Evolutionary conservation across 92 coral and sea anemone species (phyloP), one percentile per base, ranked within the genome.

Genomic region (Metridium senile): DNA sequence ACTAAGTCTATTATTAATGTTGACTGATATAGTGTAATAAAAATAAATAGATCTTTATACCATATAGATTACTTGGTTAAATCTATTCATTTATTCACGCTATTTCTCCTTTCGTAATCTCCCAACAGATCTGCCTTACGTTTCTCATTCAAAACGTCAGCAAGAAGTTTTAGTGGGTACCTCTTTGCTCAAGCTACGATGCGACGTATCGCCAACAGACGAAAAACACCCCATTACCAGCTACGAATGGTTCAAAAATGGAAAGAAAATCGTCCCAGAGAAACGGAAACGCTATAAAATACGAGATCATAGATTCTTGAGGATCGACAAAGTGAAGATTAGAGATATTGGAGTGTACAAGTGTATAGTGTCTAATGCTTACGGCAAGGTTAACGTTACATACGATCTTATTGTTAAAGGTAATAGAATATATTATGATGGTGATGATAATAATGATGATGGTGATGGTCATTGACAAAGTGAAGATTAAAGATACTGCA

Each of bases 171-270:
- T 39, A 39, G 13, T 39, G 13, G 13, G 13, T 39, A 39, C 49
- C 13, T 13, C 6, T 13, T 39, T 13, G 8, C 13, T 39, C 49
- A 39, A 39, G 49, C 49, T 39, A 39, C 49, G 49, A 6, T 39
- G 49, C 49, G 8, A 13, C 8, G 49, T 35, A 25, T 28, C 69
- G 11, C 85, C 81, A 27, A 59, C n/a, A 67, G 58, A 62, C 65
- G 9, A 33, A 30, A 1, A 0, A 16, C 11, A 39, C 13, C 18
- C 4, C 21, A 31, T 58, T 19, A 70, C 64, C 1, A 26, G 25
- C 23, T 79, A 79, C 59, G 26, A 63, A 20, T 87, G 91, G 91
- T 87, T 66, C 71, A 87, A 87, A 33, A 58, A 87, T 68, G 72
- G 75, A 1, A 74, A 33, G 28, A 16, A 0, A 31, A 67, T 87